These are phyloP conservation scores for Aphrophora alni DNA, from an alignment of 2,888 invertebrate genomes.

Conservation along the genomic window DNA sequence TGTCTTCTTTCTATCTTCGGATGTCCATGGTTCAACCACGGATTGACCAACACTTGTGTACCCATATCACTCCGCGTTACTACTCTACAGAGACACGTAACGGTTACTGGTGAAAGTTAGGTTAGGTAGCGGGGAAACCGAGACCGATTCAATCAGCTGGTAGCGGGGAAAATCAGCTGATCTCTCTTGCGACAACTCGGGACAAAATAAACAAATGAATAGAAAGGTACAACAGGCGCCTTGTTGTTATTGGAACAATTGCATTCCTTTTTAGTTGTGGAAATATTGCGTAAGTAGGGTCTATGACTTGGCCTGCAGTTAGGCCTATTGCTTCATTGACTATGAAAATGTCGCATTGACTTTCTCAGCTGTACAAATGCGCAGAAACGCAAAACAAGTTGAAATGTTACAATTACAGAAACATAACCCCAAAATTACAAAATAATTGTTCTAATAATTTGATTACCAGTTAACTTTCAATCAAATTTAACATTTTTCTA, in stretches of 20 bases:
- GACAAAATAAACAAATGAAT: background rate
- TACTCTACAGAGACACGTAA: background rate
- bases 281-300: background rate
- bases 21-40: conserved; percentile 43
- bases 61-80: conserved; percentile 41
- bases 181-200: background rate
- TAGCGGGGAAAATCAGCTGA: conserved; percentile 1
- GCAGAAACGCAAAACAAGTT: too few relatives aligned
- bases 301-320: background rate
- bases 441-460: too few relatives aligned
- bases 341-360: too few relatives aligned
- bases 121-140: background rate
- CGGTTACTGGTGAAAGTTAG: conserved; percentile 22
- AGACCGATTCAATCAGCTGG: background rate
- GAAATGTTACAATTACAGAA: too few relatives aligned
- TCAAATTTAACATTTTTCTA: too few relatives aligned
- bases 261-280: background rate
- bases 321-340: background rate
- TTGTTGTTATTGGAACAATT: background rate
- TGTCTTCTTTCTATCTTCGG: conserved; percentile 63
- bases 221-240: background rate
- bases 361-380: too few relatives aligned
- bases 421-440: too few relatives aligned
- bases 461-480: too few relatives aligned
- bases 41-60: conserved; percentile 49